phyloP scores from a whole-genome alignment of 2,888 invertebrate species.

The Melieria omissa region DNA sequence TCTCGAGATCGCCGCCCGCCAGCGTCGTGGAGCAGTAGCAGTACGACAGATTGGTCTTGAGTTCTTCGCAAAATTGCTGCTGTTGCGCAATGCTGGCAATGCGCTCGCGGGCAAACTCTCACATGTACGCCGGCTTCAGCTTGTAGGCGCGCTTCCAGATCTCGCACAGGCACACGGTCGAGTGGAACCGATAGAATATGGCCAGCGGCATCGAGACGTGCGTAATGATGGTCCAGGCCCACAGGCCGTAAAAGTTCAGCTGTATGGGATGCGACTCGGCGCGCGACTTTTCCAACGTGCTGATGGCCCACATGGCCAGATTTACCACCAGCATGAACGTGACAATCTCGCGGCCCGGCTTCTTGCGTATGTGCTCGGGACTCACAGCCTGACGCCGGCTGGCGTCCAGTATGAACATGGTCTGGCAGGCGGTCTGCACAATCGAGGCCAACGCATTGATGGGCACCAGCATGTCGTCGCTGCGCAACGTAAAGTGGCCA shows the following conservation, averaged over 20 bases:
- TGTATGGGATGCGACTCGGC: constrained; percentile 94
- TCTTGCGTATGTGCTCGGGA: constrained; percentile 83
- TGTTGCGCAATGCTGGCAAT: constrained; percentile 65
- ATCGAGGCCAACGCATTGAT: constrained; percentile 87
- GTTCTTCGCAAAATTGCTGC: constrained; percentile 64
- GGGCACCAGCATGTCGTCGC: constrained; percentile 83
- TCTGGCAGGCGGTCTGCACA: constrained; percentile 89
- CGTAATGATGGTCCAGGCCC: constrained; percentile 96
- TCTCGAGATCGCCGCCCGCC: constrained; percentile 60
- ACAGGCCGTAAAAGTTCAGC: constrained; percentile 89
- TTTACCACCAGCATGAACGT: constrained; percentile 92
- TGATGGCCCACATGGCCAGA: constrained; percentile 94
- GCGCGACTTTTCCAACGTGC: constrained; percentile 89
- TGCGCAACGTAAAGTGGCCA: constrained; percentile 86
- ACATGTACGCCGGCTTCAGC: constrained; percentile 88
- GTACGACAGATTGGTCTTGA: constrained; percentile 62
- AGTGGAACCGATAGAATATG: constrained; percentile 94
- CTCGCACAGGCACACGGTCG: constrained; percentile 94
- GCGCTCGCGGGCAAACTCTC: constrained; percentile 68
- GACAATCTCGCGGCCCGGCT: constrained; percentile 93
- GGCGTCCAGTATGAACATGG: constrained; percentile 91
- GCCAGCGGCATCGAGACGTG: constrained; percentile 93
- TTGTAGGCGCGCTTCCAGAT: constrained; percentile 97
- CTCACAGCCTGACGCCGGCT: constrained; percentile 86
- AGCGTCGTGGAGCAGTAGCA: constrained; percentile 63